These are phyloP conservation scores for Peromyscus leucopus DNA, from an alignment of 2,113 vertebrate genomes.

Conservation along the genomic window DNA sequence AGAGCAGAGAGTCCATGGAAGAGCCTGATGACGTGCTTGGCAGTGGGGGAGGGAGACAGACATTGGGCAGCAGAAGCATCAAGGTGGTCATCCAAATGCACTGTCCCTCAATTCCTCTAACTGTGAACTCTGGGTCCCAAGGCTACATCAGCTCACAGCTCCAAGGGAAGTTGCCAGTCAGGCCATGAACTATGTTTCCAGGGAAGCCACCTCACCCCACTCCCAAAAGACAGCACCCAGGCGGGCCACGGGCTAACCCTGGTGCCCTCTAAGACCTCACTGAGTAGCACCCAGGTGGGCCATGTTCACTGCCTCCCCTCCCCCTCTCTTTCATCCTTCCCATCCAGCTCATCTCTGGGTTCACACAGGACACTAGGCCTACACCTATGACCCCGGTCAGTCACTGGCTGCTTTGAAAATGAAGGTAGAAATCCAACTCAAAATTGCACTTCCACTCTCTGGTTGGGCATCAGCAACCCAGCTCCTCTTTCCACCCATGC, in stretches of 20 bases:
- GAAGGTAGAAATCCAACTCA: not conserved
- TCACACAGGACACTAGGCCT: not conserved
- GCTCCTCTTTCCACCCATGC: not conserved
- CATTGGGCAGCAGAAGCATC: accelerated
- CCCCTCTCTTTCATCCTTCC: not conserved
- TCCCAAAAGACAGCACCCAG: not conserved
- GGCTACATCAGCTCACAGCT: not conserved
- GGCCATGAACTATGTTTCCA: not conserved
- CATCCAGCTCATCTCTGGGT: not conserved
- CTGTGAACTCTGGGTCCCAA: not conserved
- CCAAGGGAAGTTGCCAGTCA: not conserved
- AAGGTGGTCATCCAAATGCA: not conserved
- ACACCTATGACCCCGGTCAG: not conserved
- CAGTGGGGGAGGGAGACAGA: not conserved
- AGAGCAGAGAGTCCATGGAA: not conserved
- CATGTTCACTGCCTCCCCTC: not conserved
- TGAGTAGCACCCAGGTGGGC: not conserved
- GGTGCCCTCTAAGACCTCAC: not conserved
- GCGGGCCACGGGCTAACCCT: not conserved
- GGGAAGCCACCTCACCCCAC: not conserved
- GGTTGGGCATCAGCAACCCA: not conserved
- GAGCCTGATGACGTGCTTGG: not conserved
- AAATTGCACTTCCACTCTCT: not conserved
- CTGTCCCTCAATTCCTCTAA: not conserved
- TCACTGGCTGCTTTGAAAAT: not conserved